Conservation (phyloP, 2,888 invertebrate genomes). For the Clunio marinus region DNA sequence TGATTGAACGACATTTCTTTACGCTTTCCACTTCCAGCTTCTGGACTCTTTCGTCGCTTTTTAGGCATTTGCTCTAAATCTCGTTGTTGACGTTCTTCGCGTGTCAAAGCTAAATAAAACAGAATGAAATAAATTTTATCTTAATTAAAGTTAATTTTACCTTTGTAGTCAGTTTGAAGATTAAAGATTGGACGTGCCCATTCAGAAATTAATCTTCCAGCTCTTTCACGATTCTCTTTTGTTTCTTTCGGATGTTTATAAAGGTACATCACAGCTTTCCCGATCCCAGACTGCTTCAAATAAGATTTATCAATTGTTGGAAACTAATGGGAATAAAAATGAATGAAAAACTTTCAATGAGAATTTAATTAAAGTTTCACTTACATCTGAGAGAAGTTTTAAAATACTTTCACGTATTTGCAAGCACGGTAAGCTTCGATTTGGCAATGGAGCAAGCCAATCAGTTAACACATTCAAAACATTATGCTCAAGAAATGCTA, state of each 20-base stretch:
- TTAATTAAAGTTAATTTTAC: no score
- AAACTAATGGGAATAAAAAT: slow-evolving; percentile 53
- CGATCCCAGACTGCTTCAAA: slow-evolving; percentile 93
- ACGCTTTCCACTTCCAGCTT: slow-evolving; percentile 52
- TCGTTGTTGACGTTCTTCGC: slow-evolving; percentile 89
- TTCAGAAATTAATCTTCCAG: slow-evolving; percentile 89
- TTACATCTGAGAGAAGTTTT: slow-evolving; percentile 70
- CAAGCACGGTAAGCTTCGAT: slow-evolving; percentile 90
- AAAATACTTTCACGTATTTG: slow-evolving; percentile 87
- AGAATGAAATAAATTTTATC: no score
- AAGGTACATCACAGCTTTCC: slow-evolving; percentile 98
- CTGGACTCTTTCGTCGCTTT: slow-evolving; percentile 46
- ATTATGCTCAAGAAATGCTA: slow-evolving; percentile 95
- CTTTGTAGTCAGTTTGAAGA: slow-evolving; percentile 85
- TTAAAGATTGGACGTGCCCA: slow-evolving; percentile 99
- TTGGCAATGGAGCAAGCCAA: slow-evolving; percentile 98
- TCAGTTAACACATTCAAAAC: slow-evolving; percentile 86
- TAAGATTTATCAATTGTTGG: slow-evolving; percentile 83
- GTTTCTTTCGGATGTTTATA: slow-evolving; percentile 98
- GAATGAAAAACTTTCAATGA: not conserved
- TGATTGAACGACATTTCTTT: slow-evolving; percentile 59
- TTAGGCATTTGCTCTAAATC: slow-evolving; percentile 75
- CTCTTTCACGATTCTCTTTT: slow-evolving; percentile 83
- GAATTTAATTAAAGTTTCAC: slow-evolving; percentile 42
- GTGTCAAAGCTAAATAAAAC: slow-evolving; percentile 83